Conservation (phyloP, 37 sponge, comb jelly and placozoan species). For the Beroe ovata region DNA sequence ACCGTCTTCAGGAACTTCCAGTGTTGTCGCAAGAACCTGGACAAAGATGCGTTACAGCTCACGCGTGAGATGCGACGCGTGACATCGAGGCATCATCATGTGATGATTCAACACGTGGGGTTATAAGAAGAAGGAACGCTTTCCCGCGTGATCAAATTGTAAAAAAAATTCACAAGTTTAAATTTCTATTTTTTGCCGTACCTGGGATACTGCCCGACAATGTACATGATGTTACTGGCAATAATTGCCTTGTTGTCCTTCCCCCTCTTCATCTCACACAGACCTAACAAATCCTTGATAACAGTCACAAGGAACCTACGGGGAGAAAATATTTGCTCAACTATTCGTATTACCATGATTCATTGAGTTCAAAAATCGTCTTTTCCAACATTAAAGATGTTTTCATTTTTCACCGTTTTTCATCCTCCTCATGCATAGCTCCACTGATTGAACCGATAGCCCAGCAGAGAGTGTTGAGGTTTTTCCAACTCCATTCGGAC, state of each 20-base stretch:
- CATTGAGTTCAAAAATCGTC: too few relatives aligned
- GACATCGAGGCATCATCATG: too few relatives aligned
- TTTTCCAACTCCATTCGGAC: conserved; percentile 98
- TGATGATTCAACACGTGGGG: too few relatives aligned
- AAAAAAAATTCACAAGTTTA: too few relatives aligned
- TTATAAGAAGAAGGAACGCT: too few relatives aligned
- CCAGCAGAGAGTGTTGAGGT: conserved; percentile 98
- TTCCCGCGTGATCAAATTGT: too few relatives aligned
- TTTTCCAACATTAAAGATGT: too few relatives aligned
- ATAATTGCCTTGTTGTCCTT: conserved; percentile 99
- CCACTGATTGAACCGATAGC: conserved; percentile 99
- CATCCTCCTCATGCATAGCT: conserved; percentile 97
- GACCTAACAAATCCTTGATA: conserved; percentile 93
- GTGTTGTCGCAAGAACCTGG: conserved; percentile 79
- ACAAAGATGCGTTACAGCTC: too few relatives aligned
- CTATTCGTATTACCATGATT: too few relatives aligned
- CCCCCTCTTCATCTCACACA: conserved; percentile 95
- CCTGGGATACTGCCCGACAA: conserved; percentile 98
- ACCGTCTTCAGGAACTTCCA: conserved; percentile 99
- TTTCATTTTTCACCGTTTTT: conserved; percentile 81
- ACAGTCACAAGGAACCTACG: conserved; percentile 94
- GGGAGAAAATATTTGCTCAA: too few relatives aligned
- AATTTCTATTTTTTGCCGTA: conserved; percentile 13
- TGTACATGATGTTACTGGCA: conserved; percentile 99
- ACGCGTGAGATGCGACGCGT: too few relatives aligned